Conservation (phyloP, 2,888 invertebrate genomes). For the Agelastica alni region DNA sequence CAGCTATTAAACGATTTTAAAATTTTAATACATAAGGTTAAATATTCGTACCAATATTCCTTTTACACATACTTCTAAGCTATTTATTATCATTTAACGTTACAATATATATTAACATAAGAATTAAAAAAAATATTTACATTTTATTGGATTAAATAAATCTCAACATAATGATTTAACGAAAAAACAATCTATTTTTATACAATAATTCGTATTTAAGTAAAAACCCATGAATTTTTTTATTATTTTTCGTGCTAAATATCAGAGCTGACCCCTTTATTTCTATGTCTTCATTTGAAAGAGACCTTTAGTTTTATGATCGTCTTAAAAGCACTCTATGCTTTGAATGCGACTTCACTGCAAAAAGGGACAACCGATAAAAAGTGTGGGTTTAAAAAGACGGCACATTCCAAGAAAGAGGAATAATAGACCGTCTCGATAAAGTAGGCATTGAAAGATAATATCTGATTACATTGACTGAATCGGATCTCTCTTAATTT, state of each 20-base stretch:
- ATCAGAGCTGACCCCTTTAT: constrained; percentile 3
- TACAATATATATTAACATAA: too few relatives aligned
- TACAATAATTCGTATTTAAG: too few relatives aligned
- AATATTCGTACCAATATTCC: too few relatives aligned
- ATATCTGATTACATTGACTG: constrained; percentile 31
- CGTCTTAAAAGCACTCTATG: constrained; percentile 5
- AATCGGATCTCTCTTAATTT: constrained; percentile 30
- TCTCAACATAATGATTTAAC: too few relatives aligned
- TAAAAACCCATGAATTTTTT: too few relatives aligned
- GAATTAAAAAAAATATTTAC: too few relatives aligned
- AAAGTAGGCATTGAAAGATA: constrained; percentile 26
- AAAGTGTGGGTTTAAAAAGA: constrained; percentile 12
- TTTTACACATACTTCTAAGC: too few relatives aligned
- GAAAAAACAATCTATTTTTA: too few relatives aligned
- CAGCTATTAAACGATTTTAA: too few relatives aligned
- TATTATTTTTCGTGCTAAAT: neutral
- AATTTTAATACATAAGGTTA: too few relatives aligned
- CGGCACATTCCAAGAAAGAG: constrained; percentile 11
- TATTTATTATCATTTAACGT: too few relatives aligned
- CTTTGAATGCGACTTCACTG: neutral
- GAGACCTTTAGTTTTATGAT: constrained; percentile 12
- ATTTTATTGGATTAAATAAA: too few relatives aligned
- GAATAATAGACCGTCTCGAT: constrained; percentile 25
- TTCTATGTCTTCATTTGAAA: constrained; percentile 5
- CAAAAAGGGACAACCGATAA: constrained; percentile 6